Evolutionary conservation across 2,888 invertebrate species (phyloP), one percentile per base, ranked within the genome.

Genomic region (Sinhomidia bicolor): DNA sequence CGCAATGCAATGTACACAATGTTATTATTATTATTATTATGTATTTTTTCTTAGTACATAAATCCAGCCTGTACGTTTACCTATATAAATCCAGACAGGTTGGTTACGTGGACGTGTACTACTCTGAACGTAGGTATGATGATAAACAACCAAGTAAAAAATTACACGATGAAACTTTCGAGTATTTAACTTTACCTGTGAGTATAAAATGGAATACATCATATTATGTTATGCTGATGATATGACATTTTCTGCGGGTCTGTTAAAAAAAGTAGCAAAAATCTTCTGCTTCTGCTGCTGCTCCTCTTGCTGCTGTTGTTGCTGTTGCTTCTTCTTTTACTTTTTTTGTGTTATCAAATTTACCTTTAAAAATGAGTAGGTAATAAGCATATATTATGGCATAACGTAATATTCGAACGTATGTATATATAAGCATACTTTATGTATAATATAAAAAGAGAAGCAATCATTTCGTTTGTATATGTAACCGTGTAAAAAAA

Each of bases 401-500:
- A n/a, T 71, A 71, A 26, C 68, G 44, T 62, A 5, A n/a, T 71
- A 26, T 23, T 74, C 41, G 68, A 74, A 74, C 47, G 41, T 65
- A 26, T n/a, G n/a, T 47, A 3, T 2, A 47, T n/a, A n/a, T n/a
- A n/a, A n/a, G n/a, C n/a, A n/a, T 10, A 7, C 6, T 10, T 47
- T 47, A n/a, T 47, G 10, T 47, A n/a, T 47, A 47, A n/a, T 47
- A 47, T 47, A 41, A 41, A 41, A 41, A 41, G 41, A 10, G 41
- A 41, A 41, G 36, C 36, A 60, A 20, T 60, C 36, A 65, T 80
- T 41, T 41, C 23, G 26, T 71, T 6, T 17, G n/a, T 44, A 54
- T 68, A 86, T 80, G 71, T 86, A 60, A 71, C 86, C 47, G 41
- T 86, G 85, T 79, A 54, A 10, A 78, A 57, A 78, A 68, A n/a